Conservation (phyloP, 2,113 vertebrate species). For the Alethe diademata region DNA sequence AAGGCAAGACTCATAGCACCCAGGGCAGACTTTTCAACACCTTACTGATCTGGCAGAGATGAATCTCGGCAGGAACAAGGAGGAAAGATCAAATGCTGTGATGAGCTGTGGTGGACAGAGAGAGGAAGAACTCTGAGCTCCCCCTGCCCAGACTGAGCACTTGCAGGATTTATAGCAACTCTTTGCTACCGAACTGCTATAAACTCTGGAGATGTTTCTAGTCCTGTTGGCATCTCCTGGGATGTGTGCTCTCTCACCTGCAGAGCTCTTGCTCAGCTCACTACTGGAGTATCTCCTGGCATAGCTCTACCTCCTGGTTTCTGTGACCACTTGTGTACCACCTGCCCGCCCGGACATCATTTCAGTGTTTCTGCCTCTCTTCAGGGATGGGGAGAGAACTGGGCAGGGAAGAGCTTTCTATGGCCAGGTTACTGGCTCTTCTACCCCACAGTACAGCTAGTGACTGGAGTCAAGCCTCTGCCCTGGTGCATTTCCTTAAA, state of each 20-base stretch:
- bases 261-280: not conserved
- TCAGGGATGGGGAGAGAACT: not conserved
- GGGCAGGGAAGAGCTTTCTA: not conserved
- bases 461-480: not conserved
- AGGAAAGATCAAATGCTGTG: not conserved
- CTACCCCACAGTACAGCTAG: not conserved
- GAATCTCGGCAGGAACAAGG: not conserved
- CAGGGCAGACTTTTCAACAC: not conserved
- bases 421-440: not conserved
- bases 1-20: not conserved
- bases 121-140: not conserved
- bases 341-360: not conserved
- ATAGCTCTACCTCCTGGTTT: not conserved
- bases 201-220: not conserved
- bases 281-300: not conserved
- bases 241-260: not conserved
- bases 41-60: not conserved
- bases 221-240: not conserved
- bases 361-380: not conserved
- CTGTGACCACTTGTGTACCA: fast-evolving
- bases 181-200: not conserved
- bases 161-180: not conserved
- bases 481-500: not conserved
- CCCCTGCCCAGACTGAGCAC: not conserved
- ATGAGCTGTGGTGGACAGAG: not conserved